Base-by-base conservation (phyloP, 2,888 invertebrate genomes). In the Dione juno region DNA sequence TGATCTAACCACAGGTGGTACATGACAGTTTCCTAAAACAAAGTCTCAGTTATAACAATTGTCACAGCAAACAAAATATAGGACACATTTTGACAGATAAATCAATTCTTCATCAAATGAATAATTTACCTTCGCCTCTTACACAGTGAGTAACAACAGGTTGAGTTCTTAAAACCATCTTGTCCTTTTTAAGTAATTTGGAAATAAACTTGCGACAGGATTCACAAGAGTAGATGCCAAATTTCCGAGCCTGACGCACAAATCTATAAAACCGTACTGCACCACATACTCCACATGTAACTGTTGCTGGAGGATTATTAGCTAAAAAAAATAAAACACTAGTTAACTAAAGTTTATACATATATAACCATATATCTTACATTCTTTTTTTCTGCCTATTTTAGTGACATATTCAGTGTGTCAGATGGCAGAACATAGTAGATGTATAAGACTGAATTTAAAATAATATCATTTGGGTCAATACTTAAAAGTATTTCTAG, bases 171-270 rank as follows among this genome's bases (percentile, higher is more conserved):
- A 77, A 68, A 19, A 94, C 93, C 80, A 94, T 90, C 75, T 94
- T 94, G 79, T 94, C 95, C 71, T 95, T 94, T 85, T 96, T 96
- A 74, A 96, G 94, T 94, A 96, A 95, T 84, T 97, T 96, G 19
- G 96, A 95, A 81, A 97, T 97, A 86, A 98, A 98, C 85, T 97
- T 97, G 64, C 97, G 94, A 86, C 98, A 98, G 10, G 96, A 95
- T 83, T 97, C 97, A 86, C 98, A 98, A 77, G 97, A 96, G 81
- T 96, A 95, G 73, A 97, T 96, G 41, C 97, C 97, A 85, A 97
- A 97, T 84, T 97, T 97, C 72, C 96, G 94, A 35, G 97, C 96
- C 89, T 97, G 96, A 80, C 95, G 95, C 11, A 96, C 94, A 84
- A 96, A 96, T 81, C 96, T 95, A 86, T 95, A 96, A 84, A 95